Conservation (phyloP, 1,140 invertebrate genomes). For the Drosophila nebulosa region DNA sequence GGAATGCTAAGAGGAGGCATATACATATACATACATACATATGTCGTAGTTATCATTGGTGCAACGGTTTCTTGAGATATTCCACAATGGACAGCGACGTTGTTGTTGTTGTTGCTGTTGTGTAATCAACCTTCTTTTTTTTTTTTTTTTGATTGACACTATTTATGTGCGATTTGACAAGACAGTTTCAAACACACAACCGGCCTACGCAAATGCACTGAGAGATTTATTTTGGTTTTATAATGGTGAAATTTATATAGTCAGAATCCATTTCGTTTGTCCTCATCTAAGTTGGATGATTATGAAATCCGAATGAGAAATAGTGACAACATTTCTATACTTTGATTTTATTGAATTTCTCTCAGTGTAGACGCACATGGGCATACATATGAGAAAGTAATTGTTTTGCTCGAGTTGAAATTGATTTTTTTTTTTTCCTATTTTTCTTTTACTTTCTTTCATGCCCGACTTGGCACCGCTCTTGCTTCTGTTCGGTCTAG, state of each 20-base stretch:
- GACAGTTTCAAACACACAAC: constrained; percentile 40
- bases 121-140: constrained; percentile 37
- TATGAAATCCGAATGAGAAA: no score
- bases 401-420: constrained; percentile 73
- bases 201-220: constrained; percentile 52
- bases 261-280: no score
- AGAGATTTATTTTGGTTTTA: no score
- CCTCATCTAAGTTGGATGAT: no score
- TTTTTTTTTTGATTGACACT: constrained; percentile 66
- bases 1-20: constrained; percentile 29
- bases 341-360: background rate
- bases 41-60: background rate
- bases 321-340: no score
- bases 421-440: constrained; percentile 77
- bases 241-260: no score
- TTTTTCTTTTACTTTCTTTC: constrained; percentile 64
- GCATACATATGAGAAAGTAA: constrained; percentile 58
- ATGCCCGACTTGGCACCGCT: constrained; percentile 39
- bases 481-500: constrained; percentile 10
- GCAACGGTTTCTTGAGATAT: constrained; percentile 49
- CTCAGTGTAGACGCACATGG: constrained; percentile 14
- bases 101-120: constrained; percentile 36
- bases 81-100: constrained; percentile 27
- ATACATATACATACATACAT: background rate
- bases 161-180: constrained; percentile 44